Base-by-base conservation (phyloP, 2,797 vertebrate species). In the Eupleurogrammus muticus region DNA sequence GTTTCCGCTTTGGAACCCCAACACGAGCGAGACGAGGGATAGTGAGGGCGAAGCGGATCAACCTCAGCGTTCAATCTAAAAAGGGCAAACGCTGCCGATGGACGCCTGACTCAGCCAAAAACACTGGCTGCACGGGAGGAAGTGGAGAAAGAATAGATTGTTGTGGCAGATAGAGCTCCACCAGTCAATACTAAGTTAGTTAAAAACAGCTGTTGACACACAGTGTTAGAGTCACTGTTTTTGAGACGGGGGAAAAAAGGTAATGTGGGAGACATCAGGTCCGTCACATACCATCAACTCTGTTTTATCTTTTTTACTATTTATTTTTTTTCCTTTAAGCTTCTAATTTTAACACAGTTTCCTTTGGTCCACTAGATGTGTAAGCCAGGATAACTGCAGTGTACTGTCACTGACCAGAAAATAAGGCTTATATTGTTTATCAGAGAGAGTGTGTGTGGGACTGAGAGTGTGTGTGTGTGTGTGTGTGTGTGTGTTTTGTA, bases 251-350 rank as follows among this genome's bases (percentile, higher is more conserved):
- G n/a, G 50, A 66, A 21, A 5, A 60, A 60, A 67, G 54, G 59
- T 17, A 64, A 59, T 63, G 49, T 32, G 47, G 56, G 34, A 57
- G 46, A 65, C 62, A 62, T 85, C 74, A 72, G 72, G 67, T 79
- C 67, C 50, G 69, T 83, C 82, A 70, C 79, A 78, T 81, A 80
- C 78, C 87, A 87, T 88, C 86, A 87, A 75, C 79, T 56, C 40
- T 38, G 47, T 59, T 49, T 60, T 78, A 47, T 79, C 24, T 54
- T 32, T 84, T 66, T 58, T 24, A 76, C 19, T 38, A 12, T 65
- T 55, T 78, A 55, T n/a, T n/a, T n/a, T n/a, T n/a, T 46, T 75
- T 47, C 57, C 55, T 36, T 80, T 87, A 65, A 83, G 76, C 68
- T 36, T 74, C 59, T 78, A 14, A 68, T 79, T 81, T 84, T 50